Base-by-base conservation (phyloP, 1,140 invertebrate genomes). In the Bombus soroeensis region DNA sequence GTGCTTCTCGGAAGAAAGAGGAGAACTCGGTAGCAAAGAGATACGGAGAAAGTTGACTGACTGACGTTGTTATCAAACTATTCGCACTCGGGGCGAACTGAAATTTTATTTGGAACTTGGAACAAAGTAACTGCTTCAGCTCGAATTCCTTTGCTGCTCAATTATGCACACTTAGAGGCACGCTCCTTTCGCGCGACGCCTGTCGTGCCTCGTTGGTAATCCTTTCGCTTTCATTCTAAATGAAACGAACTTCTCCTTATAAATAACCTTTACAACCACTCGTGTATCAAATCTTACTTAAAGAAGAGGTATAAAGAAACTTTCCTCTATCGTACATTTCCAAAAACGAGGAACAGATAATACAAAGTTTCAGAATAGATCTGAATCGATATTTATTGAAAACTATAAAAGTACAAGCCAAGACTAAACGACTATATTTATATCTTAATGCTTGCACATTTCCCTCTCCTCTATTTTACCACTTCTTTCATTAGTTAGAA, bases 51-150 rank as follows among this genome's bases (percentile, higher is more conserved):
- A 80, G 78, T 80, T 80, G 62, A 15, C 32, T n/a, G 18, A 43
- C 37, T 80, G 41, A 80, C 53, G 64, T 80, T 80, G 78, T 80
- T 80, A 80, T 70, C 78, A 70, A 80, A 80, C 78, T 80, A 80
- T 80, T 80, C 78, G 77, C 62, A 79, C 77, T 79, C 39, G 62
- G 34, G 64, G 34, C 78, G 41, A 80, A 80, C 41, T 80, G 64
- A 68, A 80, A 80, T 80, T 80, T 80, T 80, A 70, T 80, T 80
- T 80, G 37, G 25, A 80, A 80, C 41, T 80, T 80, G 25, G 43
- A 80, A 80, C 78, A 47, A 80, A 80, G 78, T 80, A 80, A 80
- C 57, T 62, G 57, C 57, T 22, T 25, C 75, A 57, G 18, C 78
- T 70, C 32, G 66, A 80, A 80, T 80, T 80, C 78, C 78, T 80